Evolutionary conservation across 2,797 vertebrate species (phyloP).

Genomic region (Myotis vivesi): DNA sequence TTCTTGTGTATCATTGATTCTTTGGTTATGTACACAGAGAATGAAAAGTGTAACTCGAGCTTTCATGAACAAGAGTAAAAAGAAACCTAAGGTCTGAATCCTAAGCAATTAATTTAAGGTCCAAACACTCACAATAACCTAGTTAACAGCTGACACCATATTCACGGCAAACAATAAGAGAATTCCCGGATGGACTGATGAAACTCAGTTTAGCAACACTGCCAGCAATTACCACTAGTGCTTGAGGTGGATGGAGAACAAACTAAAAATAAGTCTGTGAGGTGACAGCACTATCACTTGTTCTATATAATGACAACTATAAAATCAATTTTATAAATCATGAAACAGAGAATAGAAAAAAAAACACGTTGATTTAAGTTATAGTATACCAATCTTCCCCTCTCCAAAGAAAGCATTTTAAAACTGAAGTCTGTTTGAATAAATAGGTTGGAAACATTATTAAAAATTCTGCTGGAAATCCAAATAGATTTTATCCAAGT

Average conservation of each 20-base stretch:
- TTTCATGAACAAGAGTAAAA: not conserved
- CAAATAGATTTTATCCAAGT: not conserved
- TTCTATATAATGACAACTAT: not conserved
- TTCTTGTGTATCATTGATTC: not conserved
- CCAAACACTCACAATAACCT: not conserved
- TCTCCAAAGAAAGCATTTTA: not conserved
- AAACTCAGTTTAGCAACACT: not conserved
- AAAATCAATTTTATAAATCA: constrained; percentile 9
- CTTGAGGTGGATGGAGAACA: not conserved
- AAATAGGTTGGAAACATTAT: not conserved
- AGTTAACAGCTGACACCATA: not conserved
- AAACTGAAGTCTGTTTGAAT: not conserved
- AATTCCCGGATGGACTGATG: not conserved
- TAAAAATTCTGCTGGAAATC: constrained; percentile 27
- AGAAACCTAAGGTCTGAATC: constrained; percentile 27
- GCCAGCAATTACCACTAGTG: not conserved
- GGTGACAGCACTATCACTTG: not conserved
- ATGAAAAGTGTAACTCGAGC: not conserved
- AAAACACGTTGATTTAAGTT: not conserved
- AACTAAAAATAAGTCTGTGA: not conserved
- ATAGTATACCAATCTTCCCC: not conserved
- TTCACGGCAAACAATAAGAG: not conserved
- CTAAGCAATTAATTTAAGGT: not conserved
- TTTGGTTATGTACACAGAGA: not conserved
- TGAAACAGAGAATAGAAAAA: constrained; percentile 4